Base-by-base conservation (phyloP, 2,888 invertebrate genomes). In the Scaptomyza caliginosa region DNA sequence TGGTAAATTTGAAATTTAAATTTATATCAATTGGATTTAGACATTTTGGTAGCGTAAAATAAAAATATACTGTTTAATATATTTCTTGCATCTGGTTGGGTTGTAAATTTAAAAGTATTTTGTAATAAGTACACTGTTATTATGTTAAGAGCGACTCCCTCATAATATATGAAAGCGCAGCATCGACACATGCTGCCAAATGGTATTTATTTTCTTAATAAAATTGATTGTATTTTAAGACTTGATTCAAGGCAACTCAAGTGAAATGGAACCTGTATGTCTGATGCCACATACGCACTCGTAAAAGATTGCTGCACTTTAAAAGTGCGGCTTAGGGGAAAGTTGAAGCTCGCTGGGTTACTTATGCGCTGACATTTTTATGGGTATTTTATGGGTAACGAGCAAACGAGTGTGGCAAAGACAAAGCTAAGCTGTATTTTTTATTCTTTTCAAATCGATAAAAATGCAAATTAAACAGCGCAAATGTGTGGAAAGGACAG, bases 401-500 rank as follows among this genome's bases (percentile, higher is more conserved):
- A 59, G 66, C 66, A 73, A 65, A 8, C 62, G 76, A 65, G 68
- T 83, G 62, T 63, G 71, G 68, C 63, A 60, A 72, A 75, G 72
- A 82, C 79, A 79, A 72, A 75, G 83, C 79, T 86, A 67, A 86
- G 84, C 84, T 86, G 55, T 65, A 45, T 83, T 78, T 82, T 74
- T 68, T 70, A 73, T 75, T 58, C 71, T 64, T 72, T 63, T 17
- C 17, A 69, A 84, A 85, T 85, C 84, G 80, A 85, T 85, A 88
- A 88, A 85, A 88, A 85, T 85, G 86, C 86, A 88, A 88, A 85
- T 85, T 88, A 88, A 88, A 83, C 73, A 72, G 70, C 70, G 57
- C 49, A 58, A 75, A 81, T 67, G 63, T 65, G 68, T 66, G 62
- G 52, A 39, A 49, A 19, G 57, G 51, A 43, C 50, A 39, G 34